Percentiles rank a stretch among this genome's conserved stretches.
These are phyloP conservation scores for Platichthys stellatus DNA, from an alignment of 2,113 vertebrate genomes.

Conservation along the genomic window DNA sequence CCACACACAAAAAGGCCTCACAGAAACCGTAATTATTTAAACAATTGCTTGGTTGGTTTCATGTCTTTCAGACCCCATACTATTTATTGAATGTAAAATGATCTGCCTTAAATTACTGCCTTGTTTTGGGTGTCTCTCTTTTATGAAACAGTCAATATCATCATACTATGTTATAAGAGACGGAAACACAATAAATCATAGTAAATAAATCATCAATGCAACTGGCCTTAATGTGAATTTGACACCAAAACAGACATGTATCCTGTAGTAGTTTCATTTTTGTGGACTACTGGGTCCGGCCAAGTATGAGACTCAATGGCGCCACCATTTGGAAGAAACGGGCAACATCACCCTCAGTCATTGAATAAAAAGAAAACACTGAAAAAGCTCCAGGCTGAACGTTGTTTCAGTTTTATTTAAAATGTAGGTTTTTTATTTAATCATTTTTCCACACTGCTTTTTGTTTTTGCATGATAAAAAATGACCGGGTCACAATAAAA, in stretches of 20 bases:
- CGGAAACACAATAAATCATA: no score
- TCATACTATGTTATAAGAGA: not conserved
- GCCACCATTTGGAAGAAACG: constrained; percentile 54
- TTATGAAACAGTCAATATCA: not conserved
- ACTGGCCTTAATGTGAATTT: not conserved
- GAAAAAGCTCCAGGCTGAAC: constrained; percentile 13
- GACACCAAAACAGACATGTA: not conserved
- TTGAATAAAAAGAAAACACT: constrained; percentile 10
- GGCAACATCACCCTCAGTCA: not conserved
- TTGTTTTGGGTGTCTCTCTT: not conserved
- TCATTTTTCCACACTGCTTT: constrained; percentile 51
- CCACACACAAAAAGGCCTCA: not conserved
- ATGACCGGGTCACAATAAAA: constrained; percentile 53
- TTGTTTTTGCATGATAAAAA: constrained; percentile 56
- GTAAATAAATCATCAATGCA: not conserved
- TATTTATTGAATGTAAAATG: not conserved
- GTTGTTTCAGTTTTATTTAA: constrained; percentile 71
- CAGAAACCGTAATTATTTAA: not conserved
- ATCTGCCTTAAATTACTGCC: not conserved
- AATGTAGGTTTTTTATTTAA: constrained; percentile 57
- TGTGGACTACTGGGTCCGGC: not conserved
- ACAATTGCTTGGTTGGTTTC: not conserved
- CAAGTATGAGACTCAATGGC: constrained; percentile 41
- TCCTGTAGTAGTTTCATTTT: not conserved
- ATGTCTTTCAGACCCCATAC: not conserved